Percentiles rank a stretch among this genome's conserved stretches.
phyloP scores from a whole-genome alignment of 2,113 vertebrate species.

The Sturnira hondurensis region DNA sequence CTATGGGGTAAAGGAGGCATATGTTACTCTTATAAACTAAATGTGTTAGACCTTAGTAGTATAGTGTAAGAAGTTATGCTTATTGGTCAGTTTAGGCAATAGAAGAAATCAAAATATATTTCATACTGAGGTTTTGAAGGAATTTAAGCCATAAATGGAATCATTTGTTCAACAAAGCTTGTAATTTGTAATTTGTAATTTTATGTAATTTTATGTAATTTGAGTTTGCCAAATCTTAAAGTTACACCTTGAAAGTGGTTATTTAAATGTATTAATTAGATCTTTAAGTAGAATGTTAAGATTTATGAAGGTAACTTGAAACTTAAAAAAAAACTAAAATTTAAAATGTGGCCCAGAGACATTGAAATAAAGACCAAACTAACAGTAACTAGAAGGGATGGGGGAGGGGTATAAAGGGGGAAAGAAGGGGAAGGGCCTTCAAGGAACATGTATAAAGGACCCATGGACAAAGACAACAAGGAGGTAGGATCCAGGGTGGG shows the following conservation, averaged over 20 bases:
- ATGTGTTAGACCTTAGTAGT: neutral
- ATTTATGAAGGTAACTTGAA: neutral
- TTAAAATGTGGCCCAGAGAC: neutral
- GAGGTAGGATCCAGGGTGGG: too few species aligned
- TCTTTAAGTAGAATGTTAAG: slow-evolving; percentile 4
- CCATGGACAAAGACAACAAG: too few species aligned
- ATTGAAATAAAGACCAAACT: too few species aligned
- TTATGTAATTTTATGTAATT: neutral
- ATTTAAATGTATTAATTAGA: neutral
- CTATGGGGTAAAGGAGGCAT: neutral
- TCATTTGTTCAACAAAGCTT: neutral
- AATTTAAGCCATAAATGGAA: neutral
- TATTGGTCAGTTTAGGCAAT: neutral
- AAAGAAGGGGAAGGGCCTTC: too few species aligned
- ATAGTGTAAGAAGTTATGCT: neutral
- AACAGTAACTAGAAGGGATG: too few species aligned
- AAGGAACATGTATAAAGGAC: too few species aligned
- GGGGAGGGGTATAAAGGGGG: too few species aligned
- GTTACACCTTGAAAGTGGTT: neutral
- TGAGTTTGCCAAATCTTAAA: neutral
- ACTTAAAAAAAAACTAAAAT: neutral
- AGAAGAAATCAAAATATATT: neutral
- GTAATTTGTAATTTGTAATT: too few species aligned
- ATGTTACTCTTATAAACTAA: neutral
- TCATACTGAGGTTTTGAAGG: neutral